These are phyloP conservation scores for Melinopterus prodromus DNA, from an alignment of 2,888 invertebrate species.

Conservation along the genomic window DNA sequence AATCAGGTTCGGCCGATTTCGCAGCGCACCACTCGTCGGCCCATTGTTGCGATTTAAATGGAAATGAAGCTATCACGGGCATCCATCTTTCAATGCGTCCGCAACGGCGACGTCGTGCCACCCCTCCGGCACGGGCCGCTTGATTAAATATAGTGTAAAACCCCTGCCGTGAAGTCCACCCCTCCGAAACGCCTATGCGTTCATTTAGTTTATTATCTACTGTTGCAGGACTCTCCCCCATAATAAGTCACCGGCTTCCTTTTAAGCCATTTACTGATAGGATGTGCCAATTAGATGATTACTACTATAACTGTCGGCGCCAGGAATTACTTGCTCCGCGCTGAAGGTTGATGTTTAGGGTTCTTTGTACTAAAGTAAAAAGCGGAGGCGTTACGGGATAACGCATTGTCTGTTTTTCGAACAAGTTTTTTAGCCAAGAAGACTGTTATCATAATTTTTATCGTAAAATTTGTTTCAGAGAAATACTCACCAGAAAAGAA, in stretches of 20 bases:
- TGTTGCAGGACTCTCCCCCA: conserved; percentile 23
- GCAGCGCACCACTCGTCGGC: background rate
- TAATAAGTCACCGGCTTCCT: conserved; percentile 39
- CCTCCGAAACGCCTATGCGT: conserved; percentile 26
- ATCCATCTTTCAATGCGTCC: conserved; percentile 42
- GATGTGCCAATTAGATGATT: conserved; percentile 56
- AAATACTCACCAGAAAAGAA: no score
- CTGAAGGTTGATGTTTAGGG: no score
- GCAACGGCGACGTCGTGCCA: background rate
- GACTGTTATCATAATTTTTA: no score
- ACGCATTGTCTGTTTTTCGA: no score
- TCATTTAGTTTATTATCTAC: conserved; percentile 24
- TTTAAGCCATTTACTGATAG: conserved; percentile 55
- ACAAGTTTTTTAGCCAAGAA: no score
- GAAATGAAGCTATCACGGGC: conserved; percentile 49
- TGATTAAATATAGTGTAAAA: conserved; percentile 54
- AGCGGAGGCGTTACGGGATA: no score
- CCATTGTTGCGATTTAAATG: conserved; percentile 40
- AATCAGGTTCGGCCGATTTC: conserved; percentile 8
- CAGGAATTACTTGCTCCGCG: background rate
- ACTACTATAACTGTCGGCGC: conserved; percentile 5
- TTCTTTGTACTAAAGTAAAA: no score
- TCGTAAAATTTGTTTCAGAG: no score
- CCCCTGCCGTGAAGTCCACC: conserved; percentile 48
- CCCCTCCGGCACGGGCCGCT: conserved; percentile 43